Conservation (phyloP, 2,113 vertebrate genomes). For the Pollachius pollachius region DNA sequence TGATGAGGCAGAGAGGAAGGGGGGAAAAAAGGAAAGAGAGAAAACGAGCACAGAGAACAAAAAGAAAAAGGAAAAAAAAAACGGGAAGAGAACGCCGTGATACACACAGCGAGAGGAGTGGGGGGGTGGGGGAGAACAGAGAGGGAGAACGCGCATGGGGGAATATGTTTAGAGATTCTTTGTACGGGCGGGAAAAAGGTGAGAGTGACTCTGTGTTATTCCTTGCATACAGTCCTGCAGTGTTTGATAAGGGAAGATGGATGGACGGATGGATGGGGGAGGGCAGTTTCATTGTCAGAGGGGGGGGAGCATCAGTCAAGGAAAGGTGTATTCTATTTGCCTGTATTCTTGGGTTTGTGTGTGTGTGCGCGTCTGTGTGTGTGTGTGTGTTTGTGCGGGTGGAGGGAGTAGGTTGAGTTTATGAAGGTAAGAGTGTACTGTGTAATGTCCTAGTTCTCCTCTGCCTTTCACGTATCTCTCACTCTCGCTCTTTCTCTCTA, state of each 20-base stretch:
- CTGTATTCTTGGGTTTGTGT: no score
- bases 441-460: slow-evolving; percentile 39
- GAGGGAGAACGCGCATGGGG: no score
- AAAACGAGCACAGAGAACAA: neutral
- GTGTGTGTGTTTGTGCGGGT: no score
- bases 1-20: slow-evolving; percentile 30
- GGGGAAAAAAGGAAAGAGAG: slow-evolving; percentile 2
- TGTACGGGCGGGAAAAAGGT: slow-evolving; percentile 10
- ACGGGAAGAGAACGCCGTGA: no score
- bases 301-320: slow-evolving; percentile 3
- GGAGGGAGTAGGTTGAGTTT: no score
- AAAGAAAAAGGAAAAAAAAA: no score
- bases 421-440: slow-evolving; percentile 22
- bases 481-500: neutral
- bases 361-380: no score
- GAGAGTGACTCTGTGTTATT: slow-evolving; percentile 40
- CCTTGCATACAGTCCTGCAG: slow-evolving; percentile 62
- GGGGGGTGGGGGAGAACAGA: neutral
- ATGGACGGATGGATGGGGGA: slow-evolving; percentile 32
- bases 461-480: slow-evolving; percentile 39
- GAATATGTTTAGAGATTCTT: neutral
- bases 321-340: no score
- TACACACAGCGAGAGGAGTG: slow-evolving; percentile 1
- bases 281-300: neutral
- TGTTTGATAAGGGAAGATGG: slow-evolving; percentile 62